Percentiles rank a stretch among this genome's conserved stretches.
These are phyloP conservation scores for Neofelis nebulosa DNA, from an alignment of 2,113 vertebrate species.

Conservation along the genomic window DNA sequence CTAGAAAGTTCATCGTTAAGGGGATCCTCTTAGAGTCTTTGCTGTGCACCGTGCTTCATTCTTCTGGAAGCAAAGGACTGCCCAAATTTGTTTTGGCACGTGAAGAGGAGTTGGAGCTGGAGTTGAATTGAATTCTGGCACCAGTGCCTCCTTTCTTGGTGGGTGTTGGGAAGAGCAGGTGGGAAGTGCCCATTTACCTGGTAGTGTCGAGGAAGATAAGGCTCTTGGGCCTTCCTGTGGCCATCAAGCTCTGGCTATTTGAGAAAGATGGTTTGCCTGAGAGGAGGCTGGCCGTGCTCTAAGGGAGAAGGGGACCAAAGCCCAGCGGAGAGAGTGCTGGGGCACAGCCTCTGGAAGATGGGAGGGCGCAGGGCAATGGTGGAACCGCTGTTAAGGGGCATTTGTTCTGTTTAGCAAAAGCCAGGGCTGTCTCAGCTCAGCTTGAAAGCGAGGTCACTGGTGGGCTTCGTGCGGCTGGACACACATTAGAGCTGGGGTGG, in stretches of 20 bases:
- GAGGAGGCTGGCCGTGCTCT: not conserved
- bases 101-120: not conserved
- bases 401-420: conserved; percentile 75
- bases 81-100: not conserved
- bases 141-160: not conserved
- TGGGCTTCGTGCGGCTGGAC: conserved; percentile 85
- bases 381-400: conserved; percentile 70
- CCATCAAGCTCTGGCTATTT: not conserved
- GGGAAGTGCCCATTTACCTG: not conserved
- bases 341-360: conserved; percentile 54
- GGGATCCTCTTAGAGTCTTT: not conserved
- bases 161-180: not conserved
- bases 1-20: not conserved
- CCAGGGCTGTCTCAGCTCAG: conserved; percentile 47
- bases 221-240: not conserved
- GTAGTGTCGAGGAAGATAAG: not conserved
- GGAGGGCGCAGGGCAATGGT: conserved; percentile 56
- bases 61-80: not conserved
- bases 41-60: not conserved
- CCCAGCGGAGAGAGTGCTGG: conserved; percentile 15
- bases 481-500: conserved; percentile 79
- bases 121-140: not conserved
- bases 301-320: not conserved
- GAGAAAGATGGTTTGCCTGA: conserved; percentile 28
- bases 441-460: conserved; percentile 78